Percentiles rank a stretch among this genome's conserved stretches.
Evolutionary conservation across 2,888 invertebrate species (phyloP).

Genomic region (Spisula solida): DNA sequence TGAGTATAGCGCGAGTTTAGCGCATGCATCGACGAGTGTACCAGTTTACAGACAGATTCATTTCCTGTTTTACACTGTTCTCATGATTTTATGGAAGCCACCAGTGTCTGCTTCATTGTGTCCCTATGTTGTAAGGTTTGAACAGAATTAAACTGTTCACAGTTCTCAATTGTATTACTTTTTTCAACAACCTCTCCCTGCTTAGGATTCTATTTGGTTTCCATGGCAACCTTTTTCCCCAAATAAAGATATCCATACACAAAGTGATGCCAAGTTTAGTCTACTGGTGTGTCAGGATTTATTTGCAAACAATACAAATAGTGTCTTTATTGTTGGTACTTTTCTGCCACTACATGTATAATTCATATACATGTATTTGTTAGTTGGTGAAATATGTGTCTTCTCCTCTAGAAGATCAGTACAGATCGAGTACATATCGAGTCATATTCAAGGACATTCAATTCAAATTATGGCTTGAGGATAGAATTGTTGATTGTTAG

Average conservation of each 20-base stretch:
- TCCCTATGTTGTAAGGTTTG: background rate
- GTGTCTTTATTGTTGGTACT: no score
- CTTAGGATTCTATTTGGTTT: background rate
- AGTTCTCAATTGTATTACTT: background rate
- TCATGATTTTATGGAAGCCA: no score
- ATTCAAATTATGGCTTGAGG: background rate
- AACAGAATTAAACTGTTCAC: background rate
- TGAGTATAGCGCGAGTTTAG: background rate
- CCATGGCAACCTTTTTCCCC: background rate
- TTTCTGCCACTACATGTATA: no score
- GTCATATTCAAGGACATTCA: background rate
- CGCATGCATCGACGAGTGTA: background rate
- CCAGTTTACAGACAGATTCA: no score
- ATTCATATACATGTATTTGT: no score
- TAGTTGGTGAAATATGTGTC: no score
- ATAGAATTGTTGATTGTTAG: background rate
- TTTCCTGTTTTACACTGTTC: no score
- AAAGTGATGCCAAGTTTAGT: background rate
- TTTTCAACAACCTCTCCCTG: background rate
- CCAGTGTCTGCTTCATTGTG: background rate
- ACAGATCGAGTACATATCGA: no score
- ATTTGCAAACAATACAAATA: no score
- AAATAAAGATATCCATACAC: background rate
- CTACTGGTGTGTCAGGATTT: background rate
- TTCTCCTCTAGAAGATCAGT: no score